phyloP scores from a whole-genome alignment of 2,888 invertebrate species.

The Galerucella pusilla region DNA sequence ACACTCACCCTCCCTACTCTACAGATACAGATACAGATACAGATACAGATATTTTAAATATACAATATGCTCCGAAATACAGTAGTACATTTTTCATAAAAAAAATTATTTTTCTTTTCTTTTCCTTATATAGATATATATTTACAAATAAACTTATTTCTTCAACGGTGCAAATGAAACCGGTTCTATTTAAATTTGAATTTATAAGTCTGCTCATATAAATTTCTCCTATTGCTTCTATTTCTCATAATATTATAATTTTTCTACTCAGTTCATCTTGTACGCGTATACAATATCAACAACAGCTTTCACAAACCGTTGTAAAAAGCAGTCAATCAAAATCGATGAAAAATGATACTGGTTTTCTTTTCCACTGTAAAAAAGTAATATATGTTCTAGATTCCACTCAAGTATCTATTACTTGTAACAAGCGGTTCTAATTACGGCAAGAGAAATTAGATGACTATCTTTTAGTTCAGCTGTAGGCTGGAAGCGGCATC shows the following conservation, averaged over 20 bases:
- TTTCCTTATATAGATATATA: no score
- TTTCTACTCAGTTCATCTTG: neutral
- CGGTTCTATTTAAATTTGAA: no score
- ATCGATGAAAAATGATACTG: constrained; percentile 7
- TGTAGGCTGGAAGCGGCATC: constrained; percentile 3
- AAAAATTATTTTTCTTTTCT: no score
- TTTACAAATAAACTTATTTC: no score
- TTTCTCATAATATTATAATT: neutral
- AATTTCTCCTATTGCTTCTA: no score
- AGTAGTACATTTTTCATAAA: no score
- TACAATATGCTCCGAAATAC: no score
- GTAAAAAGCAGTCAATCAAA: constrained; percentile 12
- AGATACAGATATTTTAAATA: no score
- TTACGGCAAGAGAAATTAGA: constrained; percentile 12
- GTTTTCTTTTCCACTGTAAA: constrained; percentile 9
- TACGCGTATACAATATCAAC: neutral
- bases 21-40: no score
- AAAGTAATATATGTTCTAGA: constrained; percentile 8
- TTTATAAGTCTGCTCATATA: no score
- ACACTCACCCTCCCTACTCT: no score
- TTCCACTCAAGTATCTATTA: constrained; percentile 15
- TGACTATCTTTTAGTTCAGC: constrained; percentile 7
- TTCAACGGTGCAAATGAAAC: no score
- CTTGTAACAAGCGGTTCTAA: constrained; percentile 16
- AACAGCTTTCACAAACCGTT: constrained; percentile 2